These are phyloP conservation scores for Grantiella picta DNA, from an alignment of 2,113 vertebrate genomes.

Conservation along the genomic window DNA sequence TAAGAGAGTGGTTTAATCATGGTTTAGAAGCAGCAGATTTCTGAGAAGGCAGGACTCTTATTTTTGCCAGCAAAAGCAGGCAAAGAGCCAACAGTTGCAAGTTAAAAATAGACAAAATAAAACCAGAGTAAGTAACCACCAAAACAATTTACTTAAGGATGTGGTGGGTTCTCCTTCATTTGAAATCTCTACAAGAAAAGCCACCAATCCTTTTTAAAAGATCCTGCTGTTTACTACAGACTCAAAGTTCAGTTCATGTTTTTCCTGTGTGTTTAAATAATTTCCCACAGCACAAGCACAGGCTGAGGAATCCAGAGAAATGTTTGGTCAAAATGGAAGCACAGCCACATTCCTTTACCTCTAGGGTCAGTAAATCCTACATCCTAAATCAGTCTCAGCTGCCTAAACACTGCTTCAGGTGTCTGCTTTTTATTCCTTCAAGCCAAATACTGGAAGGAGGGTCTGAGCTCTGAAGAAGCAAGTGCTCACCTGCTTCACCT, in stretches of 20 bases:
- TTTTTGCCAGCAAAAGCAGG: constrained; percentile 28
- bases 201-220: constrained; percentile 27
- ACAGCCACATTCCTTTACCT: neutral
- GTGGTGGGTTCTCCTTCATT: constrained; percentile 60
- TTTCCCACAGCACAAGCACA: constrained; percentile 10
- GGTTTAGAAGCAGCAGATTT: neutral
- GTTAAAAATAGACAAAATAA: constrained; percentile 62
- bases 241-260: neutral
- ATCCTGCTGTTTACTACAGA: constrained; percentile 48
- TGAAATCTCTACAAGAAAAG: constrained; percentile 52
- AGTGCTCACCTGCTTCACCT: neutral
- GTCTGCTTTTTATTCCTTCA: neutral
- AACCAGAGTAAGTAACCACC: constrained; percentile 57
- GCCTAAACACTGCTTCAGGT: neutral
- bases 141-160: constrained; percentile 64
- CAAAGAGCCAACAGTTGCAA: neutral
- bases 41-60: constrained; percentile 2
- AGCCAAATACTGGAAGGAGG: neutral
- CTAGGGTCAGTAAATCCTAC: neutral
- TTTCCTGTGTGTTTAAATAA: neutral
- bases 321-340: neutral
- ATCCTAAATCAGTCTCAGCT: neutral
- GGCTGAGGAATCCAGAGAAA: neutral
- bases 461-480: neutral
- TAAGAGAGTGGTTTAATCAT: constrained; percentile 1